Base-by-base conservation (phyloP, 2,113 vertebrate species). In the Odocoileus hemionus region DNA sequence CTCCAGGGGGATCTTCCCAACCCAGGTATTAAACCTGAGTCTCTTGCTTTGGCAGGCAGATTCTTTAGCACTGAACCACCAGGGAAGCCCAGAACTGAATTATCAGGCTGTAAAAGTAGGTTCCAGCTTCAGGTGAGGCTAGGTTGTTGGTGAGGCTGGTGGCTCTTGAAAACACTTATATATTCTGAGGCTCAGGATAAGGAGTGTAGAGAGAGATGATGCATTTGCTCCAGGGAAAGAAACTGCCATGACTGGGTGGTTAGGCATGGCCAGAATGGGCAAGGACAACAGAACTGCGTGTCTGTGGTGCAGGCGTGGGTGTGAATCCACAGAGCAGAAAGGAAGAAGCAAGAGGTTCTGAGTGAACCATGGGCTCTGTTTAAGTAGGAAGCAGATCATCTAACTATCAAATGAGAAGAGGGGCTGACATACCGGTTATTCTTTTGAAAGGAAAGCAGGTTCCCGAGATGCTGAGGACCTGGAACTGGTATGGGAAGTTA, bases 401-500 rank as follows among this genome's bases (percentile, higher is more conserved):
- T 39, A 55, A 47, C 8, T 58, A 21, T 74, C 25, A 80, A 87
- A 55, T 14, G 6, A 21, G 50, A 61, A 39, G 67, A 60, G 28
- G 23, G 14, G 7, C 21, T 79, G 78, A 50, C 19, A 25, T 52
- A 17, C 10, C 36, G 15, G 87, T n/a, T 92, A 30, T n/a, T 94
- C 30, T 88, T 58, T 79, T 26, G 76, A 60, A 79, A 54, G 82
- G 13, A 52, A 50, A 78, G 14, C 0, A 17, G 79, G 1, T 39
- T 80, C 6, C 26, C 8, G 10, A 47, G n/a, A 28, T 58, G 28
- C 2, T 25, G 45, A 80, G 21, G 17, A 30, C 21, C 52, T 45
- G 39, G 45, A 92, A 26, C 82, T 64, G n/a, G 43, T 64, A 21
- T 92, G 84, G 87, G 76, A 86, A 94, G 61, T 89, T 30, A n/a